Evolutionary conservation across 2,797 vertebrate species (phyloP), one percentile per base, ranked within the genome.

Genomic region (Tapera naevia): DNA sequence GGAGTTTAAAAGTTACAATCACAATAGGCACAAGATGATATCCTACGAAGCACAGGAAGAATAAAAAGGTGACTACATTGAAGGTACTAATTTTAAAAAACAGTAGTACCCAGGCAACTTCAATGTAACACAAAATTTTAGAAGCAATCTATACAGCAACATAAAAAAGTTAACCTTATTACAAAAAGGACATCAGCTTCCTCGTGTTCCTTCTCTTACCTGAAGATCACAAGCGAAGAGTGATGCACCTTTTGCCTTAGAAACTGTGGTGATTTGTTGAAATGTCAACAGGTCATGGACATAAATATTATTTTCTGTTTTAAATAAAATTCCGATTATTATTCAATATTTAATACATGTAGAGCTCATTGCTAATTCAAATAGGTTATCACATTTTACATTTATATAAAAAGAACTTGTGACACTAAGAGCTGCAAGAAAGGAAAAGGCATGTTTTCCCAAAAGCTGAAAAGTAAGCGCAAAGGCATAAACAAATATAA

Each of bases 281-380:
- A 99, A 99, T 19, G 99, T 99, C 97, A 99, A 96, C 43, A 99
- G 98, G 98, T 99, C 99, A 64, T 99, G 99, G 94, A 99, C 99
- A 13, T 99, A 99, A 96, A 99, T 99, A 97, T 99, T 99, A 98
- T 99, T 99, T 97, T 99, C 99, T 99, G 97, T 93, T 97, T 93
- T 61, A 93, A 92, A 96, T 22, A 94, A 96, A 78, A 91, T 15
- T 86, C 35, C n/a, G 67, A 41, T 93, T 92, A 95, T 25, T 90
- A 95, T 78, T 95, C 64, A 71, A 17, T 64, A 70, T 64, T 86
- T 71, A 53, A 78, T 28, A 72, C 6, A 81, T 3, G 11, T 7
- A 51, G 17, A 76, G 37, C 5, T 89, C 18, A 22, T 3, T 58
- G 19, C 7, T 76, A 91, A 81, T 85, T 87, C 53, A 76, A 74